phyloP scores from a whole-genome alignment of 2,888 invertebrate genomes.

The Acleris literana region DNA sequence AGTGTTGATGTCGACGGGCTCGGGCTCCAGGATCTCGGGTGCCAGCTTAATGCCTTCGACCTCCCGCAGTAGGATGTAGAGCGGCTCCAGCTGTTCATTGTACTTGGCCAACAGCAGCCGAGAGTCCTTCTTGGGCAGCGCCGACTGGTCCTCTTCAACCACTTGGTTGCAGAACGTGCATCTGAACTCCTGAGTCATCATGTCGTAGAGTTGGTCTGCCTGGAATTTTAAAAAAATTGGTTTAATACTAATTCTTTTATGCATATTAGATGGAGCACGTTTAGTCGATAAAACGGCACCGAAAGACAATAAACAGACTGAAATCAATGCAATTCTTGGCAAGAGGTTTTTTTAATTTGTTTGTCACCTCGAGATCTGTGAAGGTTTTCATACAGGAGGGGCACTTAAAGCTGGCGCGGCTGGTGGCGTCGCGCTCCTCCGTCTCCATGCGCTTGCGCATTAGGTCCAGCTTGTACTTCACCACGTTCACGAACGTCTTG shows the following conservation, averaged over 20 bases:
- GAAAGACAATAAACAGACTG: too few relatives aligned
- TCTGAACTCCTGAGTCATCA: conserved; percentile 91
- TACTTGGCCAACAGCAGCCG: conserved; percentile 94
- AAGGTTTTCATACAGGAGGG: conserved; percentile 95
- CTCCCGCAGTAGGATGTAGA: conserved; percentile 94
- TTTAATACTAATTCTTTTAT: too few relatives aligned
- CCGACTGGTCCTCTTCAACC: conserved; percentile 97
- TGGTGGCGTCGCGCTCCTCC: conserved; percentile 96
- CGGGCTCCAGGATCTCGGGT: conserved; percentile 96
- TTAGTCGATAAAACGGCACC: too few relatives aligned
- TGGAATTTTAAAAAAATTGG: conserved; percentile 49
- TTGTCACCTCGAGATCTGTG: conserved; percentile 93
- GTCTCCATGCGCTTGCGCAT: conserved; percentile 98
- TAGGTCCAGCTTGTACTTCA: conserved; percentile 98
- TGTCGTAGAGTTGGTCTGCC: conserved; percentile 95
- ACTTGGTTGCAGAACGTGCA: conserved; percentile 95
- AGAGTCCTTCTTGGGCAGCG: conserved; percentile 96
- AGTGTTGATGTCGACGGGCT: conserved; percentile 94
- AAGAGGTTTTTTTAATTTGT: neutral
- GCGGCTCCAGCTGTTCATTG: conserved; percentile 96
- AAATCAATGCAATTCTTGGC: neutral
- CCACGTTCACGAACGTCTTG: conserved; percentile 98
- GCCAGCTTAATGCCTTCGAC: conserved; percentile 97
- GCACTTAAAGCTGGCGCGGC: conserved; percentile 97
- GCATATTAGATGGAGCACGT: too few relatives aligned